A percentile compares a stretch with the other conserved stretches of the same genome.
Conservation (phyloP, 2,888 invertebrate species). For the Ophioninae sp. region DNA sequence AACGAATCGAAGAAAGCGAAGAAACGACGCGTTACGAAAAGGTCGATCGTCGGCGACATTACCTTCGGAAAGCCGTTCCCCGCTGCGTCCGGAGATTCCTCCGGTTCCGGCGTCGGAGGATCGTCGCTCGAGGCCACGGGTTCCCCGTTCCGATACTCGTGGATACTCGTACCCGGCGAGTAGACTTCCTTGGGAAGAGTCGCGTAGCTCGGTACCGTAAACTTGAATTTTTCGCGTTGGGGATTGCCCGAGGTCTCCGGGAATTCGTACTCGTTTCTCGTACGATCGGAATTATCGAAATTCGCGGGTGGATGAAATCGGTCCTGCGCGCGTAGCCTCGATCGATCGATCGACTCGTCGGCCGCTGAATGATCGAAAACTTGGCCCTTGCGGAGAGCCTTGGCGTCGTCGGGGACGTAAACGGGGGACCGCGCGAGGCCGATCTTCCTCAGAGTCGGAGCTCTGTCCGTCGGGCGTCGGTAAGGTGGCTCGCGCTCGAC, state of each 20-base stretch:
- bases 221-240: constrained; percentile 28
- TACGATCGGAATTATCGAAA: constrained; percentile 66
- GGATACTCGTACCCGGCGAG: no score
- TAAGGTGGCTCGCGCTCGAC: constrained; percentile 35
- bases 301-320: constrained; percentile 75
- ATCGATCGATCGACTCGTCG: constrained; percentile 73
- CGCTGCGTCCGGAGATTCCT: constrained; percentile 52
- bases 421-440: constrained; percentile 73
- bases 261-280: constrained; percentile 42
- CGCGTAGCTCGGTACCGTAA: constrained; percentile 59
- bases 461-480: constrained; percentile 56
- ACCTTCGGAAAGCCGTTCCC: constrained; percentile 64
- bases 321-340: constrained; percentile 69
- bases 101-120: constrained; percentile 50
- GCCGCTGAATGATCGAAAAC: constrained; percentile 71
- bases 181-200: constrained; percentile 61
- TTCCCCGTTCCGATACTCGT: constrained; percentile 50
- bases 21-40: no score
- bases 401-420: constrained; percentile 67
- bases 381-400: constrained; percentile 74
- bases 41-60: constrained; percentile 15
- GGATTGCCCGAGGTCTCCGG: not conserved
- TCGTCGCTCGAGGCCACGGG: constrained; percentile 30
- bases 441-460: constrained; percentile 69
- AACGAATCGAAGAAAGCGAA: no score